Evolutionary conservation across 1,140 invertebrate genomes (phyloP).

Genomic region (Agraylea sexmaculata): DNA sequence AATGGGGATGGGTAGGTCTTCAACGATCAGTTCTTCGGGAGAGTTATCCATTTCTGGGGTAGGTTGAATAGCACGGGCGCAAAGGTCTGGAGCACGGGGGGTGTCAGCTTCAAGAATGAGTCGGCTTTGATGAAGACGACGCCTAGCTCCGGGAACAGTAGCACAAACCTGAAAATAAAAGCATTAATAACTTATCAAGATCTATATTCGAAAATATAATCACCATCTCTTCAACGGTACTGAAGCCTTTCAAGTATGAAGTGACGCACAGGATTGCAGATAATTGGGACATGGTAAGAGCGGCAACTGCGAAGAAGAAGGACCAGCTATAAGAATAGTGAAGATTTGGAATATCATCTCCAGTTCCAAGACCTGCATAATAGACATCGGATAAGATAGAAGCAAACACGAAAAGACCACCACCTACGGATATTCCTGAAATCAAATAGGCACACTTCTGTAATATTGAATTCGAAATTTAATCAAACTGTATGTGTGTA

Average conservation of each 20-base stretch:
- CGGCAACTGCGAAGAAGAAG: constrained; percentile 52
- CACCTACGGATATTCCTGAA: constrained; percentile 50
- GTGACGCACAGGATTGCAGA: constrained; percentile 51
- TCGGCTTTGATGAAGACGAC: constrained; percentile 44
- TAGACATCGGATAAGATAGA: constrained; percentile 48
- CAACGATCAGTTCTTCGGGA: no score
- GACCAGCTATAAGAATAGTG: constrained; percentile 59
- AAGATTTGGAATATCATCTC: constrained; percentile 26
- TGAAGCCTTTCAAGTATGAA: constrained; percentile 49
- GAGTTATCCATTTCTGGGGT: no score
- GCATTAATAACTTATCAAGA: constrained; percentile 1
- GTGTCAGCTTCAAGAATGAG: no score
- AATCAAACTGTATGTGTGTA: background rate
- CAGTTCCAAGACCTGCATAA: constrained; percentile 10
- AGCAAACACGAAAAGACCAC: constrained; percentile 49
- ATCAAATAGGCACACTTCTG: constrained; percentile 22
- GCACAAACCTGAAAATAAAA: constrained; percentile 37
- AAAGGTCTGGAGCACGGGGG: no score
- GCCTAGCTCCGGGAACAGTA: constrained; percentile 50
- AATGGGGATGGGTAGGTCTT: no score
- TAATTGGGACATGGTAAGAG: constrained; percentile 53
- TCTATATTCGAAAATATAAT: constrained; percentile 14
- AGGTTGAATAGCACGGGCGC: no score
- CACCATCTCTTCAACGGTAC: constrained; percentile 54
- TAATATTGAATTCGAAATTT: background rate